Conservation (phyloP, 2,888 invertebrate genomes). For the Idaea aversata region DNA sequence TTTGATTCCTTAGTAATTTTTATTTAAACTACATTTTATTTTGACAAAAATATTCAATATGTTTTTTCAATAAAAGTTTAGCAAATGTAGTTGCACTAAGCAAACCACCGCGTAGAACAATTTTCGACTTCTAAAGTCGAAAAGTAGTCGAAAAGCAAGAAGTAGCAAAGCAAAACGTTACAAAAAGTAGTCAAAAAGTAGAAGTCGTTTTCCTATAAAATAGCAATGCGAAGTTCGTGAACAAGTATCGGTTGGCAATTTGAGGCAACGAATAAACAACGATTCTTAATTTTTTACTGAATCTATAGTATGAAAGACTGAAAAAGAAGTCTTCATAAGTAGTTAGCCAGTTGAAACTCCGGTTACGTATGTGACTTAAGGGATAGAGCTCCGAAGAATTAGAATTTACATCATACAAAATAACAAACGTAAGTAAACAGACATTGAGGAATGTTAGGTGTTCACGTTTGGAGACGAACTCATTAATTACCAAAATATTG, state of each 20-base stretch:
- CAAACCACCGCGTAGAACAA: too few species aligned
- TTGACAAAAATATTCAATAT: too few species aligned
- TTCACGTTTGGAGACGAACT: slow-evolving; percentile 45
- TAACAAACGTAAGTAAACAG: slow-evolving; percentile 44
- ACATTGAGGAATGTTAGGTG: slow-evolving; percentile 46
- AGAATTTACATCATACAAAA: slow-evolving; percentile 4
- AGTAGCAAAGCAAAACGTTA: too few species aligned
- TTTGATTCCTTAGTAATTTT: too few species aligned
- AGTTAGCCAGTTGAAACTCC: too few species aligned
- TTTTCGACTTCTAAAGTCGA: too few species aligned
- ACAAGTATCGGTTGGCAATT: not conserved
- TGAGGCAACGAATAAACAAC: not conserved
- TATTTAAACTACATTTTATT: too few species aligned
- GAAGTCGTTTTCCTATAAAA: not conserved
- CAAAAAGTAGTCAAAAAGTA: not conserved
- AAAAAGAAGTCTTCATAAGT: too few species aligned
- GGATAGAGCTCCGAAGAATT: not conserved
- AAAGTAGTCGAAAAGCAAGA: too few species aligned
- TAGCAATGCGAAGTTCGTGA: not conserved
- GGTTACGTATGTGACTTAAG: too few species aligned
- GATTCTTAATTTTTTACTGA: not conserved
- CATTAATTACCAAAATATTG: slow-evolving; percentile 77
- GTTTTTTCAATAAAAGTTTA: too few species aligned
- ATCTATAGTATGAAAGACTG: not conserved
- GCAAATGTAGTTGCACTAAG: too few species aligned